phyloP scores from a whole-genome alignment of 2,888 invertebrate genomes.

The Erebia ligea region DNA sequence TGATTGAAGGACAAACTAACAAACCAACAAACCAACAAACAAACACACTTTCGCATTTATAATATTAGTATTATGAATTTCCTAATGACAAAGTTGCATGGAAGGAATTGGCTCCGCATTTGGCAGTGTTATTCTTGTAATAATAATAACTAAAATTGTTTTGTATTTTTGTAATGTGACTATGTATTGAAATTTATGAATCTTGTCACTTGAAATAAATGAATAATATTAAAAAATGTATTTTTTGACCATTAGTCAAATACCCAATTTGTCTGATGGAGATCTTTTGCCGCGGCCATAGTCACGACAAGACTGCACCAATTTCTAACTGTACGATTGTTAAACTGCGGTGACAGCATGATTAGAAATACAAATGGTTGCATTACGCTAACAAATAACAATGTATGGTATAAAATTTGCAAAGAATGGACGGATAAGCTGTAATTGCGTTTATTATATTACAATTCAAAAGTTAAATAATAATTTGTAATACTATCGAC shows the following conservation, averaged over 20 bases:
- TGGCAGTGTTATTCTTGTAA: too few relatives aligned
- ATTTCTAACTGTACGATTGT: background rate
- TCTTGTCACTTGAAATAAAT: too few relatives aligned
- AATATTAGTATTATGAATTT: too few relatives aligned
- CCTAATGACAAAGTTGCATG: too few relatives aligned
- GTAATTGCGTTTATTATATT: slow-evolving; percentile 26
- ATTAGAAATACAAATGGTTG: slow-evolving; percentile 27
- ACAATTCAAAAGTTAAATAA: slow-evolving; percentile 20
- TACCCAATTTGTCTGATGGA: background rate
- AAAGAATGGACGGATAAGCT: slow-evolving; percentile 30
- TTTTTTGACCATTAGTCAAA: background rate
- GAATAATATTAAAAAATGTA: too few relatives aligned
- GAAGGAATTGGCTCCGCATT: too few relatives aligned
- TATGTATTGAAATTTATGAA: too few relatives aligned
- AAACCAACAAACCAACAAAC: too few relatives aligned
- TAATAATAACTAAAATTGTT: too few relatives aligned
- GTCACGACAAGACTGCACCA: background rate
- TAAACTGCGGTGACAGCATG: slow-evolving; percentile 18
- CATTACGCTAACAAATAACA: slow-evolving; percentile 19
- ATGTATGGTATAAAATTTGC: slow-evolving; percentile 30
- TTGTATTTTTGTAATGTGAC: too few relatives aligned
- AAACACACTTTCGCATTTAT: too few relatives aligned
- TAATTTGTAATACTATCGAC: background rate
- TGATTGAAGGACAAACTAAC: too few relatives aligned
- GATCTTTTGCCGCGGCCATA: background rate